Evolutionary conservation across 2,797 vertebrate genomes (phyloP).

Genomic region (Odontamblyopus rebecca): DNA sequence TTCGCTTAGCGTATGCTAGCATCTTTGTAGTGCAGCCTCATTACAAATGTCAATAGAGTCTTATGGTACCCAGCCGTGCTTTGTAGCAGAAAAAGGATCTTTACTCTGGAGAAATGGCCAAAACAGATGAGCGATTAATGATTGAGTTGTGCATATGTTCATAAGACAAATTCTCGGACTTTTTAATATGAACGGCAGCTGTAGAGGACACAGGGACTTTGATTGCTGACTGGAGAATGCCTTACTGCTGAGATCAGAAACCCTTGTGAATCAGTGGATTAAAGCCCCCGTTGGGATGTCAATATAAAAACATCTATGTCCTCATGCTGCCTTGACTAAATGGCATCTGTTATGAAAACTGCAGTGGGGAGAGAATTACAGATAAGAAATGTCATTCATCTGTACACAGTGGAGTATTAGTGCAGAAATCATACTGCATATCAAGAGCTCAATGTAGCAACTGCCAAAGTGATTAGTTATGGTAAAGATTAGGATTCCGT

Average conservation of each 20-base stretch:
- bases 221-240: conserved; percentile 46
- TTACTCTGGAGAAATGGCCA: conserved; percentile 39
- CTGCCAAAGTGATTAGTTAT: conserved; percentile 62
- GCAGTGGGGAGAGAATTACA: conserved; percentile 51
- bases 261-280: conserved; percentile 52
- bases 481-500: conserved; percentile 47
- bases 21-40: background rate
- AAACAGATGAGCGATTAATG: conserved; percentile 44
- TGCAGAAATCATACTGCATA: conserved; percentile 38
- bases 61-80: conserved; percentile 31
- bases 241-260: conserved; percentile 53
- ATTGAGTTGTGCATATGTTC: conserved; percentile 56
- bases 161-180: conserved; percentile 38
- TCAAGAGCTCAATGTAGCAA: conserved; percentile 40
- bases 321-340: conserved; percentile 41
- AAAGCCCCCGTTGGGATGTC: conserved; percentile 44
- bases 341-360: conserved; percentile 52
- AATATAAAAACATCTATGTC: conserved; percentile 21
- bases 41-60: conserved; percentile 4
- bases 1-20: conserved; percentile 2
- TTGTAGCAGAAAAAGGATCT: conserved; percentile 37
- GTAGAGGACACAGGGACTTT: conserved; percentile 54
- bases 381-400: conserved; percentile 65
- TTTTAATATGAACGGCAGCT: conserved; percentile 58
- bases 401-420: conserved; percentile 46